Percentiles rank a stretch among this genome's conserved stretches.
Evolutionary conservation across 1,140 invertebrate genomes (phyloP).

Genomic region (Bombus balteatus): DNA sequence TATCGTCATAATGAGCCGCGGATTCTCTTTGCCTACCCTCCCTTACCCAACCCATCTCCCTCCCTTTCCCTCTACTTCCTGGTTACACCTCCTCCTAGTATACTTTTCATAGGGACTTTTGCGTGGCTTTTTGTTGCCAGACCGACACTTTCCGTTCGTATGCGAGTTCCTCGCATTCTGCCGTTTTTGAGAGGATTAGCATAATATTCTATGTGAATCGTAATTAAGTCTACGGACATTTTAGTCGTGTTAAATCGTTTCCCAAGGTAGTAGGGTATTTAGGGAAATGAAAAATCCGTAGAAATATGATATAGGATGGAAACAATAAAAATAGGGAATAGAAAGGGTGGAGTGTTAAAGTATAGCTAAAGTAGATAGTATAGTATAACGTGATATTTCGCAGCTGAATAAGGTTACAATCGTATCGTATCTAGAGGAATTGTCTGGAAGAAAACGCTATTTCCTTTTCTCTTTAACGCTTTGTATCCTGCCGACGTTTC

Average conservation of each 20-base stretch:
- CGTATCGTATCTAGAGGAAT: too few relatives aligned
- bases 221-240: neutral
- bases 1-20: slow-evolving; percentile 18
- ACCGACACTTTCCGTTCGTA: neutral
- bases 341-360: too few relatives aligned
- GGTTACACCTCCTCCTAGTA: neutral
- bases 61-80: neutral
- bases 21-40: neutral
- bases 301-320: too few relatives aligned
- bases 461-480: neutral
- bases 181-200: neutral
- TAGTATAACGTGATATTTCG: too few relatives aligned
- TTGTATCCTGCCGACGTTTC: neutral
- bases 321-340: too few relatives aligned
- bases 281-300: too few relatives aligned
- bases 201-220: neutral
- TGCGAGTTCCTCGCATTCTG: neutral
- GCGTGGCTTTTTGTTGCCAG: neutral
- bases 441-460: neutral
- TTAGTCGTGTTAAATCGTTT: neutral
- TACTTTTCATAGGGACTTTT: neutral
- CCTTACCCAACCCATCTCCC: neutral
- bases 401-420: too few relatives aligned
- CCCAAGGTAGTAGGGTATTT: too few relatives aligned
- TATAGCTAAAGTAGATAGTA: too few relatives aligned